Conservation (phyloP, 1,140 invertebrate genomes). For the Coelopa frigida region DNA sequence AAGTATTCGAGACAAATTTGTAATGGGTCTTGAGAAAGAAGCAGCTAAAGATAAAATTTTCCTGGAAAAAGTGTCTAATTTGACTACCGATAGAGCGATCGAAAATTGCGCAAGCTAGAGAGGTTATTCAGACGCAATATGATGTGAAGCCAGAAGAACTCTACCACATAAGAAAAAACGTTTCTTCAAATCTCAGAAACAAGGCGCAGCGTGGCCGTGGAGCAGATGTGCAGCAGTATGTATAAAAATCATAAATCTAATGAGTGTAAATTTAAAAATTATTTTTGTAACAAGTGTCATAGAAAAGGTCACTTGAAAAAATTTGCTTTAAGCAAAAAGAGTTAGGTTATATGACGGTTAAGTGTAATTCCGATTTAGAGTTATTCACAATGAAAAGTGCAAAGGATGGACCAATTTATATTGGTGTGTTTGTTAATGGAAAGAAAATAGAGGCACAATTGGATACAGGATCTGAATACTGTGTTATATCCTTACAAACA, state of each 20-base stretch:
- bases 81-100: constrained; percentile 20
- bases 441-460: background rate
- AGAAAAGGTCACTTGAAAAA: constrained; percentile 19
- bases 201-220: background rate
- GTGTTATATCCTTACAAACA: constrained; percentile 2
- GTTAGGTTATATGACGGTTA: too few species aligned
- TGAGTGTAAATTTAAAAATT: constrained; percentile 15
- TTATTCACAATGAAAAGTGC: background rate
- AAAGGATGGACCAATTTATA: background rate
- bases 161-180: background rate
- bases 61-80: too few species aligned
- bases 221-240: constrained; percentile 8
- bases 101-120: constrained; percentile 22
- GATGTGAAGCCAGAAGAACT: constrained; percentile 2
- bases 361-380: constrained; percentile 3
- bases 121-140: constrained; percentile 16
- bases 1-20: constrained; percentile 28
- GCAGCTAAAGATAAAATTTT: constrained; percentile 18
- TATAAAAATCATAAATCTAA: constrained; percentile 11
- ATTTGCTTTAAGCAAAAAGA: constrained; percentile 7
- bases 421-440: background rate
- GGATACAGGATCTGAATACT: constrained; percentile 7
- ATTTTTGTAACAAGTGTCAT: constrained; percentile 15
- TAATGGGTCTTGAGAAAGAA: constrained; percentile 26
- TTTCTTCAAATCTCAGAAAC: background rate